Conservation (phyloP, 2,888 invertebrate genomes). For the Drosophila lacicola region DNA sequence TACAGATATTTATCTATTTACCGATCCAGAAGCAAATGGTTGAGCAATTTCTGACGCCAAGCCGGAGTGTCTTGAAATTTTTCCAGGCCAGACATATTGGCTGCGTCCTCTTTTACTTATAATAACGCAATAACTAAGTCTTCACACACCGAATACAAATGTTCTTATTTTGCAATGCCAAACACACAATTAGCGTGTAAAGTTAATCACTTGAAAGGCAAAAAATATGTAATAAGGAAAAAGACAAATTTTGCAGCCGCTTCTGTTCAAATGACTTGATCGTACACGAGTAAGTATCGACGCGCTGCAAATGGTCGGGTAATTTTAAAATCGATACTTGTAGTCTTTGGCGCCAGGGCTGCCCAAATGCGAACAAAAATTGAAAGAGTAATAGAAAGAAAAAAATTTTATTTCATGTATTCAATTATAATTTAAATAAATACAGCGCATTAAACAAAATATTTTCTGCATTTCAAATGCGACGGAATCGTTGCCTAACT, state of each 20-base stretch:
- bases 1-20: constrained; percentile 65
- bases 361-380: neutral
- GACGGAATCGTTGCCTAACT: constrained; percentile 31
- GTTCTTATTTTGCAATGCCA: neutral
- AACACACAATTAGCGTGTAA: neutral
- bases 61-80: constrained; percentile 81
- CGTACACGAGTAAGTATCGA: constrained; percentile 33
- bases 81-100: constrained; percentile 80
- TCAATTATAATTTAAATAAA: neutral
- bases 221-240: constrained; percentile 5
- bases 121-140: neutral
- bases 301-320: constrained; percentile 40
- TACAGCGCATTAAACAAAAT: neutral
- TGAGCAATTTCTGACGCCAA: constrained; percentile 81
- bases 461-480: constrained; percentile 16
- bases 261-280: constrained; percentile 37
- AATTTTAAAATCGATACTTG: constrained; percentile 40
- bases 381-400: neutral
- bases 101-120: constrained; percentile 14
- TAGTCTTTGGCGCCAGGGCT: neutral
- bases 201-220: constrained; percentile 32
- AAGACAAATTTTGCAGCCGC: constrained; percentile 13
- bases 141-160: neutral
- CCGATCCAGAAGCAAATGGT: constrained; percentile 80
- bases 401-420: neutral